Percentiles rank a stretch among this genome's conserved stretches.
Conservation (phyloP, 2,888 invertebrate genomes). For the Lottia gigantea region DNA sequence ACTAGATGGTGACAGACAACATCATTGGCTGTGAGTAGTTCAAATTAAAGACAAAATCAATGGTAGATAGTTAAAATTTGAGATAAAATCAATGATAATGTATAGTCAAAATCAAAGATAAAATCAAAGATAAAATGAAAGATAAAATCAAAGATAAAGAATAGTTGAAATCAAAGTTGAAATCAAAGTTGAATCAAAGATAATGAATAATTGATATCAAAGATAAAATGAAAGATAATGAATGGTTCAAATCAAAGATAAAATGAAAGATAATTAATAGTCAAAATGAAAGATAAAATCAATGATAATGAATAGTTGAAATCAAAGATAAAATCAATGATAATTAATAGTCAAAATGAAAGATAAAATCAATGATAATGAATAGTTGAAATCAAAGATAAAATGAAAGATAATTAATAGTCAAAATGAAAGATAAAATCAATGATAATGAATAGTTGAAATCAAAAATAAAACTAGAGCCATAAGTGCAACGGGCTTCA, state of each 20-base stretch:
- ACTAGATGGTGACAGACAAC: too few species aligned
- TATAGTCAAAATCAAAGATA: too few species aligned
- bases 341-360: too few species aligned
- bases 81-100: too few species aligned
- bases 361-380: not conserved
- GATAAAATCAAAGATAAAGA: slow-evolving; percentile 5
- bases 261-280: not conserved
- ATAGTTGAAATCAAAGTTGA: slow-evolving; percentile 16
- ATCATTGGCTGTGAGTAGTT: too few species aligned
- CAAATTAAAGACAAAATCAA: too few species aligned
- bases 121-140: not conserved
- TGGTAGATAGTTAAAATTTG: too few species aligned
- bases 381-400: not conserved
- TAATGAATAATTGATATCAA: not conserved
- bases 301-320: too few species aligned
- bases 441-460: too few species aligned
- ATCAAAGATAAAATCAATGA: too few species aligned
- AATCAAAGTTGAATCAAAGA: not conserved
- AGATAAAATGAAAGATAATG: slow-evolving; percentile 18
- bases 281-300: slow-evolving; percentile 3
- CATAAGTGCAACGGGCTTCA: too few species aligned
- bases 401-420: not conserved
- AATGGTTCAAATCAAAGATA: slow-evolving; percentile 16
- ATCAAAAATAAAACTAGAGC: too few species aligned
- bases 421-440: slow-evolving; percentile 5